A percentile compares a stretch with the other conserved stretches of the same genome.
Conservation (phyloP, 2,113 vertebrate genomes). For the Lipotes vexillifer region DNA sequence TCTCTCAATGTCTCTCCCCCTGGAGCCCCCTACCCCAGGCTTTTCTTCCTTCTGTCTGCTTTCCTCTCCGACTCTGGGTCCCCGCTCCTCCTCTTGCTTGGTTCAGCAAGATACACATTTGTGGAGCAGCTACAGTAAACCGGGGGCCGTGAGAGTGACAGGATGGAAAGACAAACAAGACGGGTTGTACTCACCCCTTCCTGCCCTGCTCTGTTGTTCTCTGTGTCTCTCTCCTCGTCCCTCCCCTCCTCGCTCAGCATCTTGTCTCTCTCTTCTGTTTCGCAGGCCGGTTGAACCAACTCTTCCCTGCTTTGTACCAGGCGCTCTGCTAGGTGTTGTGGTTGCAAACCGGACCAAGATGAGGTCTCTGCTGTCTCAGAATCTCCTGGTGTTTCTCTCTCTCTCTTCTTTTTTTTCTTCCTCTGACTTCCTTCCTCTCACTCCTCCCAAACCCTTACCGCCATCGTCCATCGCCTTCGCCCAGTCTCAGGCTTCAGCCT, state of each 20-base stretch:
- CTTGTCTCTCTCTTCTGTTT: neutral
- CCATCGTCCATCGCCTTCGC: fast-evolving
- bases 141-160: fast-evolving
- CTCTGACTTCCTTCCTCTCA: neutral
- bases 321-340: neutral
- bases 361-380: neutral
- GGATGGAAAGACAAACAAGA: neutral
- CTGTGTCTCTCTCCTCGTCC: neutral
- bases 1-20: neutral
- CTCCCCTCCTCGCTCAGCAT: neutral
- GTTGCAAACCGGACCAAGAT: neutral
- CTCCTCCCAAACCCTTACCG: neutral
- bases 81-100: neutral
- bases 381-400: neutral
- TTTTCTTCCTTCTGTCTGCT: neutral
- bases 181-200: fast-evolving
- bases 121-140: fast-evolving
- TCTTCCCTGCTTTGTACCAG: neutral
- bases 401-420: neutral
- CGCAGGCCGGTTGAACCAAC: neutral
- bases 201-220: neutral
- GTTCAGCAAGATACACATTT: neutral
- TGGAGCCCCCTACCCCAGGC: fast-evolving
- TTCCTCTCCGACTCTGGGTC: neutral
- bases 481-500: neutral